These are phyloP conservation scores for Emys orbicularis DNA, from an alignment of 2,797 vertebrate genomes.

Conservation along the genomic window DNA sequence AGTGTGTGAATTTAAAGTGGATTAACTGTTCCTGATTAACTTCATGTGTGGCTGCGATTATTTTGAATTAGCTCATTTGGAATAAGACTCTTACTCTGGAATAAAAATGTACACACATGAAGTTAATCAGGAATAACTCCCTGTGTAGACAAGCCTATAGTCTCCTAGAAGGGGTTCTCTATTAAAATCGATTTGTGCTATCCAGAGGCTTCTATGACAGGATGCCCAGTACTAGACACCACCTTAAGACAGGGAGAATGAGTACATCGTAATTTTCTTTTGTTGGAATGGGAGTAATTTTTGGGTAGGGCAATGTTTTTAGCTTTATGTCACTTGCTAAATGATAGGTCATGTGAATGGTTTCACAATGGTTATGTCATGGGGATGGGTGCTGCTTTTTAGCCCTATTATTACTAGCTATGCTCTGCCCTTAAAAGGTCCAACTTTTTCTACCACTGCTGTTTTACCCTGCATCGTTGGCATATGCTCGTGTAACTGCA, in stretches of 20 bases:
- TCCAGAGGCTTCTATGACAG: neutral
- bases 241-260: rapidly evolving
- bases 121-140: neutral
- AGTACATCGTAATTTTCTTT: neutral
- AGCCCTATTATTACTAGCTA: neutral
- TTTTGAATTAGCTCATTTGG: neutral
- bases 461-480: neutral
- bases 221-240: neutral
- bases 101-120: neutral
- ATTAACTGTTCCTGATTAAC: neutral
- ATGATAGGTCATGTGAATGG: rapidly evolving
- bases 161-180: neutral
- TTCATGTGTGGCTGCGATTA: neutral
- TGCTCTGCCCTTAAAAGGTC: neutral
- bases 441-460: neutral
- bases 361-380: rapidly evolving
- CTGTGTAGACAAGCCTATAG: neutral
- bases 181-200: neutral
- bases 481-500: neutral
- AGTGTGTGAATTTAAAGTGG: neutral
- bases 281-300: rapidly evolving
- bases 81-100: neutral
- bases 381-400: neutral
- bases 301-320: rapidly evolving
- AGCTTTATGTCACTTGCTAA: neutral